Evolutionary conservation across 92 coral and sea anemone species (phyloP).

Genomic region (Zoanthus gigantus): DNA sequence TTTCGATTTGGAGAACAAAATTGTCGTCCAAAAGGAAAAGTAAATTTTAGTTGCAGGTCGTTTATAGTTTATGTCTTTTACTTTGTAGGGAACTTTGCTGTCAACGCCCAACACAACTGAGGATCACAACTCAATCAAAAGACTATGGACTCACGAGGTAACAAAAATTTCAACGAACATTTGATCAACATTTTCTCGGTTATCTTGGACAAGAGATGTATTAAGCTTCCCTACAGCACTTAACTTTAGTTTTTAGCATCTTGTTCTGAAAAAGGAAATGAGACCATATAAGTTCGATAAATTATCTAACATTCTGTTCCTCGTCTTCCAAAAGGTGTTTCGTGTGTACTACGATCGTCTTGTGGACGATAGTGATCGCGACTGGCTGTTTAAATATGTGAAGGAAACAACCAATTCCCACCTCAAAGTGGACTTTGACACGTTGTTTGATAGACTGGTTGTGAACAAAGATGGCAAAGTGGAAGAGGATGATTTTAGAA

Average conservation of each 20-base stretch:
- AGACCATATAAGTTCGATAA: too few relatives aligned
- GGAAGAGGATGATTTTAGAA: slow-evolving; percentile 94
- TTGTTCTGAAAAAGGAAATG: too few relatives aligned
- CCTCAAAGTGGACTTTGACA: slow-evolving; percentile 86
- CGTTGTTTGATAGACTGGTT: slow-evolving; percentile 88
- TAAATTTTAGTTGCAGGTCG: neutral
- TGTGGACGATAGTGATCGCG: slow-evolving; percentile 90
- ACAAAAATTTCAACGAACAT: neutral
- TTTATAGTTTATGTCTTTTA: neutral
- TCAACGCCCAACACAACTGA: slow-evolving; percentile 88
- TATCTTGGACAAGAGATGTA: too few relatives aligned
- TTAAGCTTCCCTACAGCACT: too few relatives aligned
- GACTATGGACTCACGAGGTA: slow-evolving; percentile 99
- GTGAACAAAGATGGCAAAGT: slow-evolving; percentile 85
- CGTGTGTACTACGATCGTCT: slow-evolving; percentile 99
- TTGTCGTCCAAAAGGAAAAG: neutral
- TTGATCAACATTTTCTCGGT: too few relatives aligned
- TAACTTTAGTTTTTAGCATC: too few relatives aligned
- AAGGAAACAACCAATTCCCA: slow-evolving; percentile 77
- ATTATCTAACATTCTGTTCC: neutral
- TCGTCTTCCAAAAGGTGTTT: slow-evolving; percentile 74
- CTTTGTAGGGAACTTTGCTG: slow-evolving; percentile 84
- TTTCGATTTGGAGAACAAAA: too few relatives aligned
- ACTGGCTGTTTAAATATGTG: slow-evolving; percentile 85
- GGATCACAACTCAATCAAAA: slow-evolving; percentile 84